Percentiles rank a stretch among this genome's conserved stretches.
Conservation (phyloP, 2,113 vertebrate genomes). For the Syngnathus scovelli region DNA sequence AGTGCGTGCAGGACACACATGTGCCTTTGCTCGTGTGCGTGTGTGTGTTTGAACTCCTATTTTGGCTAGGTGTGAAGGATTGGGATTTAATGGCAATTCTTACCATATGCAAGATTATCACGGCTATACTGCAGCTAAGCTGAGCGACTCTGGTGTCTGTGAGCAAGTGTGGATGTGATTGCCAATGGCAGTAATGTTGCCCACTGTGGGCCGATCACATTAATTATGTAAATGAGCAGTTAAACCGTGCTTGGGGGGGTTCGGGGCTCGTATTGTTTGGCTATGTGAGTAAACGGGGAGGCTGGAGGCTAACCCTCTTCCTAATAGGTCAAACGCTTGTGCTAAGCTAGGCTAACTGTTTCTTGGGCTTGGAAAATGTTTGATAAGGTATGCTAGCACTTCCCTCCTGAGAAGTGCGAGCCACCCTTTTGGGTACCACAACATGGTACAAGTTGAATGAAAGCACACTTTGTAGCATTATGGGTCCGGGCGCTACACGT, state of each 20-base stretch:
- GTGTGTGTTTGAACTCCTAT: too few relatives aligned
- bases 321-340: background rate
- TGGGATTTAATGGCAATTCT: too few relatives aligned
- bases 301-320: slow-evolving; percentile 1
- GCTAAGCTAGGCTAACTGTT: background rate
- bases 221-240: slow-evolving; percentile 80
- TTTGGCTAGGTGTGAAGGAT: too few relatives aligned
- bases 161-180: slow-evolving; percentile 55
- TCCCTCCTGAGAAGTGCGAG: background rate
- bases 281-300: slow-evolving; percentile 14
- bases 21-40: too few relatives aligned
- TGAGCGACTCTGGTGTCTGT: background rate
- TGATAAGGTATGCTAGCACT: background rate
- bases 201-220: slow-evolving; percentile 72
- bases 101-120: too few relatives aligned
- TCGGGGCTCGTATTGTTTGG: slow-evolving; percentile 11
- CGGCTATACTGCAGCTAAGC: too few relatives aligned
- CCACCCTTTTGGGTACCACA: too few relatives aligned
- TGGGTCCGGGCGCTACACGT: too few relatives aligned
- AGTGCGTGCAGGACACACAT: too few relatives aligned
- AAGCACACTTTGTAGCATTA: too few relatives aligned
- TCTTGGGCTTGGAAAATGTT: background rate
- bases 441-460: too few relatives aligned
- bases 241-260: slow-evolving; percentile 15
- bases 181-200: slow-evolving; percentile 54